Percentiles rank a stretch among this genome's conserved stretches.
Evolutionary conservation across 1,140 invertebrate genomes (phyloP).

Genomic region (Coptotermes formosanus): DNA sequence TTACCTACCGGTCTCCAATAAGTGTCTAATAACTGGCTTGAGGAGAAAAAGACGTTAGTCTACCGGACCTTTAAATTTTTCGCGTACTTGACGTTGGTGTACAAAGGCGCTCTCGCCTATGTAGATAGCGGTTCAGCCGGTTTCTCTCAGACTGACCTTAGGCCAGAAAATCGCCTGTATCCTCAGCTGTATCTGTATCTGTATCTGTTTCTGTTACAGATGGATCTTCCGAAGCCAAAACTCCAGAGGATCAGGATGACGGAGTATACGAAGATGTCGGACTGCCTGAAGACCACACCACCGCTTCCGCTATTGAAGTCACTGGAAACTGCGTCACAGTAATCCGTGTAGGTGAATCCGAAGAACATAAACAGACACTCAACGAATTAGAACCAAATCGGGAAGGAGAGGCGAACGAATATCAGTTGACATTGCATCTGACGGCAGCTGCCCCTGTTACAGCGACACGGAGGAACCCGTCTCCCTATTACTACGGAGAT

Average conservation of each 20-base stretch:
- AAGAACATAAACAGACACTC: background rate
- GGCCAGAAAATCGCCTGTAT: background rate
- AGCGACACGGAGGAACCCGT: conserved; percentile 52
- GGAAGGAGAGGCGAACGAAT: background rate
- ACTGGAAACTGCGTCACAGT: conserved; percentile 25
- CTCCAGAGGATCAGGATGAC: conserved; percentile 18
- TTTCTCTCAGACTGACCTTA: too few relatives aligned
- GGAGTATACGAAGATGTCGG: conserved; percentile 34
- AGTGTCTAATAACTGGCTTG: too few relatives aligned
- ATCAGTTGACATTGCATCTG: conserved; percentile 18
- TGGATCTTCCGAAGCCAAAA: conserved; percentile 24
- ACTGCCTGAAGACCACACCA: background rate
- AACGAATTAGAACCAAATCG: background rate
- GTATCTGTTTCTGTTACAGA: conserved; percentile 4
- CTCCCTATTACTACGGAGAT: conserved; percentile 76
- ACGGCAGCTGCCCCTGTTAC: background rate
- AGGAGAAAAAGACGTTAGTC: too few relatives aligned
- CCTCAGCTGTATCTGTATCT: background rate
- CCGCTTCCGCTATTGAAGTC: background rate
- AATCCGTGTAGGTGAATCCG: conserved; percentile 25
- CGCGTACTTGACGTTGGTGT: too few relatives aligned
- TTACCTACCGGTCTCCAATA: too few relatives aligned
- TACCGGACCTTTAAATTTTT: too few relatives aligned
- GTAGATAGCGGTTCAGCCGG: too few relatives aligned
- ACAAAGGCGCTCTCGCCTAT: too few relatives aligned